Evolutionary conservation across 2,888 invertebrate genomes (phyloP).

Genomic region (Aporophyla nigra): DNA sequence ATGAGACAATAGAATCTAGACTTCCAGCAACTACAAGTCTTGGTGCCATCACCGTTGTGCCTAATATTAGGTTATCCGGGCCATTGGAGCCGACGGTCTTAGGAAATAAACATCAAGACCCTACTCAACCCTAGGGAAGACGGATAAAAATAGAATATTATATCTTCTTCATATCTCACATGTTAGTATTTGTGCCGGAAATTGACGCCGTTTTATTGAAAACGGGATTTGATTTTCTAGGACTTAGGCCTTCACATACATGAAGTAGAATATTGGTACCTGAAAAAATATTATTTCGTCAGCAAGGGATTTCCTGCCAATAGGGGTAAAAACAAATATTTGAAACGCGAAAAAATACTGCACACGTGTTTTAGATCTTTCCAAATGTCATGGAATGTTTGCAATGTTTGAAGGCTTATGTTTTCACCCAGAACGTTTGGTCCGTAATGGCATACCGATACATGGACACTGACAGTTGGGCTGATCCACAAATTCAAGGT

Average conservation of each 20-base stretch:
- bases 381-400: too few species aligned
- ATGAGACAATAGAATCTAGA: neutral
- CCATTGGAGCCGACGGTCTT: constrained; percentile 9
- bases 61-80: constrained; percentile 4
- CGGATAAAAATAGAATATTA: constrained; percentile 36
- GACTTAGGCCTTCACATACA: neutral
- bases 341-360: too few species aligned
- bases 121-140: constrained; percentile 4
- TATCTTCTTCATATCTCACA: constrained; percentile 8
- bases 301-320: neutral
- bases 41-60: neutral
- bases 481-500: too few species aligned
- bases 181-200: constrained; percentile 8
- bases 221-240: neutral
- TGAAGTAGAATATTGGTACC: neutral
- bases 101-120: constrained; percentile 35
- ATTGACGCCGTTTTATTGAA: constrained; percentile 19
- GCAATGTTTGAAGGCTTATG: too few species aligned
- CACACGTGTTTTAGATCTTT: too few species aligned
- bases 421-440: too few species aligned
- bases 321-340: neutral
- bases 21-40: neutral
- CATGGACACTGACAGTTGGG: too few species aligned
- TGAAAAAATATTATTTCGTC: neutral
- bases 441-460: too few species aligned